These are phyloP conservation scores for Chlorodrepanis virens DNA, from an alignment of 2,113 vertebrate genomes.

Conservation along the genomic window DNA sequence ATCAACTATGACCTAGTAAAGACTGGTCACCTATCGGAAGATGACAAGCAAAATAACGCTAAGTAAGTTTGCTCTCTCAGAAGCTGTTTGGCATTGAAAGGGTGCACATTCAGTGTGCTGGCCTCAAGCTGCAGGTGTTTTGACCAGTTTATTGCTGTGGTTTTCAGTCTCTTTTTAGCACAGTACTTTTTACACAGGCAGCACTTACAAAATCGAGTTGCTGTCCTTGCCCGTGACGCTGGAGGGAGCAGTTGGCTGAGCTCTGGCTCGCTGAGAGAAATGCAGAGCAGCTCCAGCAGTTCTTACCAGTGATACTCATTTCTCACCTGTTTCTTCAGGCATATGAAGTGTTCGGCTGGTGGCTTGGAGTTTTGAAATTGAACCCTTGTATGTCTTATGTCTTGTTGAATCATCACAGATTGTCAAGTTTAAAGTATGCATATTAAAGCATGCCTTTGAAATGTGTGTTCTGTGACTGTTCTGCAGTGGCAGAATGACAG, in stretches of 20 bases:
- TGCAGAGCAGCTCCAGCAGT: background rate
- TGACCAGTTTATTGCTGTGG: background rate
- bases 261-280: background rate
- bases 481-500: background rate
- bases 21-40: slow-evolving; percentile 81
- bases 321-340: background rate
- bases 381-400: background rate
- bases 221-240: background rate
- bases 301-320: background rate
- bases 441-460: background rate
- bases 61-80: slow-evolving; percentile 80
- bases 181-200: background rate
- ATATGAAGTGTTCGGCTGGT: background rate
- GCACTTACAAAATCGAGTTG: background rate
- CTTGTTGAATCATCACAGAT: background rate
- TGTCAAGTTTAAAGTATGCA: background rate
- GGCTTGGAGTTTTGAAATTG: background rate
- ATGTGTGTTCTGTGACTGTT: background rate
- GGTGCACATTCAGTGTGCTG: fast-evolving
- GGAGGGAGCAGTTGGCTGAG: background rate
- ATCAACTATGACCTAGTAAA: slow-evolving; percentile 95
- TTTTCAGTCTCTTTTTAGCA: background rate
- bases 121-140: background rate
- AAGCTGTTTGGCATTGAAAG: background rate
- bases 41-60: slow-evolving; percentile 93